Base-by-base conservation (phyloP, 2,797 vertebrate species). In the Buceros bicornis region DNA sequence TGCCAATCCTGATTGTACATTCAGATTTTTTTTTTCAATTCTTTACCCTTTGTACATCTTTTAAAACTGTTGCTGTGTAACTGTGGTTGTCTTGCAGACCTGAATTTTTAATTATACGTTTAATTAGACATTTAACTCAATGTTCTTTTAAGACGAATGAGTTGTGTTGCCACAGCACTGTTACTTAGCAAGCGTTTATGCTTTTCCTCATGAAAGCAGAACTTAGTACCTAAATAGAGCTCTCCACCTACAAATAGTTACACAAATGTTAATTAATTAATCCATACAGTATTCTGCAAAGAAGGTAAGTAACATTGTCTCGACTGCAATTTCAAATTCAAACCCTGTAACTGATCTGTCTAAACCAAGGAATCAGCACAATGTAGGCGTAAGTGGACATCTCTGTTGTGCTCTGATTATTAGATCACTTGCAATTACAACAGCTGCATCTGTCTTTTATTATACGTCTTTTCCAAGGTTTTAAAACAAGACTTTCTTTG, bases 381-480 rank as follows among this genome's bases (percentile, higher is more conserved):
- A 85, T 5, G 3, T 13, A 50, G 21, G 37, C 1, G 0, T 20
- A 48, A 48, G 12, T 26, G 42, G 21, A 82, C 26, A 51, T 72
- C 13, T 72, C 20, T 76, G 7, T 56, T 70, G 40, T 66, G 22
- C 26, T 82, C 24, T 48, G 19, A 26, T 73, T 57, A 54, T 31
- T 77, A 29, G 22, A 50, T 28, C 8, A 31, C 10, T 42, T 25
- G 10, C 5, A 66, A 53, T 19, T 40, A 29, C 12, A 62, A 26
- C 0, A 1, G 11, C 3, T 79, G 6, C n/a, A 35, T 48, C 11
- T 43, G 7, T 71, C 5, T 77, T 73, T n/a, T 4, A 0, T 31
- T 54, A 28, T 25, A 47, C 4, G 3, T n/a, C 0, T 70, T 87
- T 74, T 48, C 37, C 35, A 45, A 78, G 7, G 5, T 71, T 48